Evolutionary conservation across 2,113 vertebrate genomes (phyloP).

Genomic region (Notarius quadriscutis): DNA sequence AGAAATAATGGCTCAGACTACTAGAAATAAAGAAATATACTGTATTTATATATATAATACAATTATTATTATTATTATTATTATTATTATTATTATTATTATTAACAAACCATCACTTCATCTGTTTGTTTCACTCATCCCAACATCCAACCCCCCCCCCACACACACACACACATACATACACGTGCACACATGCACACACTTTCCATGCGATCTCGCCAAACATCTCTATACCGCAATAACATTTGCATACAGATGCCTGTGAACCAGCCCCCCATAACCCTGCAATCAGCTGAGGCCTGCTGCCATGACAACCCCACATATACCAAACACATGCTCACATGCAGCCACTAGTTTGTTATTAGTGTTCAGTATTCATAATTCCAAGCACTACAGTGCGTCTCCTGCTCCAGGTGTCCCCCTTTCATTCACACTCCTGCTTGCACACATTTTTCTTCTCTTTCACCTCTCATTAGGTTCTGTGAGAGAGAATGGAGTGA

Average conservation of each 20-base stretch:
- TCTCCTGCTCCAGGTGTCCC: constrained; percentile 46
- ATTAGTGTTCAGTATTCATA: constrained; percentile 52
- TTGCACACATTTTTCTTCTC: constrained; percentile 29
- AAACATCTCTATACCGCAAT: constrained; percentile 63
- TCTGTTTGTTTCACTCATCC: constrained; percentile 11
- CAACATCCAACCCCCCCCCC: constrained; percentile 1
- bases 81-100: too few relatives aligned
- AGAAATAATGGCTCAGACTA: too few relatives aligned
- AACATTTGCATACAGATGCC: constrained; percentile 93
- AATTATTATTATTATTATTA: too few relatives aligned
- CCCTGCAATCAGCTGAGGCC: constrained; percentile 56
- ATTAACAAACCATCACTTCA: not conserved
- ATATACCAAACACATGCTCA: constrained; percentile 25
- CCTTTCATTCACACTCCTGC: constrained; percentile 35
- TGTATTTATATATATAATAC: too few relatives aligned
- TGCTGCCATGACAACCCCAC: constrained; percentile 37
- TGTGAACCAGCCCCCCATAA: constrained; percentile 57
- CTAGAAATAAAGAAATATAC: too few relatives aligned
- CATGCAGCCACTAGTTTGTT: constrained; percentile 27
- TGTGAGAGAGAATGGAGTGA: constrained; percentile 6
- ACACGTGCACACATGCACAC: not conserved
- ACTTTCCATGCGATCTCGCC: constrained; percentile 33
- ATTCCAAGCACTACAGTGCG: not conserved
- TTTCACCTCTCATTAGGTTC: constrained; percentile 15
- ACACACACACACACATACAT: not conserved